phyloP scores from a whole-genome alignment of 2,113 vertebrate species.

The Bos taurus region ARS-UCD2.0 NC_037330.1:55291001-55291500 shows the following conservation, averaged over 20 bases:
- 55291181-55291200: neutral
- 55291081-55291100: neutral
- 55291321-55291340: neutral
- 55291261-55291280: neutral
- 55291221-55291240: neutral
- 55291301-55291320: neutral
- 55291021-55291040: neutral
- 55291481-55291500: neutral
- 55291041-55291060: neutral
- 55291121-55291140: neutral
- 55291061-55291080: neutral
- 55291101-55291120: neutral
- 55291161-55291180: neutral
- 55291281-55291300: neutral
- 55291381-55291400: neutral
- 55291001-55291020: neutral
- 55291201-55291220: neutral
- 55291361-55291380: neutral
- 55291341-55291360: neutral
- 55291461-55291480: neutral
- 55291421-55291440: neutral
- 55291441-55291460: neutral
- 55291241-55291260: neutral
- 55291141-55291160: neutral
- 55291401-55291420: neutral